Percentiles rank a stretch among this genome's conserved stretches.
These are phyloP conservation scores for Pemphigus obesinymphae DNA, from an alignment of 1,140 invertebrate species.

Conservation along the genomic window DNA sequence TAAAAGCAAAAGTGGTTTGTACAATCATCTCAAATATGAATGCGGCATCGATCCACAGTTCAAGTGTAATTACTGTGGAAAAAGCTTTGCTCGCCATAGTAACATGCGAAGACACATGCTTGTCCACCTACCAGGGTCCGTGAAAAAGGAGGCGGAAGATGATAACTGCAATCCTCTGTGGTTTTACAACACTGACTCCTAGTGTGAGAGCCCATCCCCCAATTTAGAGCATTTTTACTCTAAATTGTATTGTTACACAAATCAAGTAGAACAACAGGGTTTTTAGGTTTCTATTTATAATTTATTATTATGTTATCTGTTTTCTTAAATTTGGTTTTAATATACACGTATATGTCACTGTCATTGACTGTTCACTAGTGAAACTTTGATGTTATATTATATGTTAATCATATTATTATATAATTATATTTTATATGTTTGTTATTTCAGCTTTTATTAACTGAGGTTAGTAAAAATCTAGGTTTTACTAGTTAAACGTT, in stretches of 20 bases:
- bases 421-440: neutral
- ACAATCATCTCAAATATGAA: slow-evolving; percentile 45
- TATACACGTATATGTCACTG: neutral
- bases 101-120: slow-evolving; percentile 53
- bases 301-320: no score
- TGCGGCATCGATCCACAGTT: slow-evolving; percentile 57
- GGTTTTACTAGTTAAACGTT: no score
- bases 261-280: neutral
- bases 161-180: slow-evolving; percentile 12
- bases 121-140: slow-evolving; percentile 20
- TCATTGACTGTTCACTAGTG: no score
- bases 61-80: slow-evolving; percentile 60
- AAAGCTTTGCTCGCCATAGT: slow-evolving; percentile 56
- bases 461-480: no score
- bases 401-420: no score
- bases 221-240: neutral
- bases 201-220: neutral
- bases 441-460: no score
- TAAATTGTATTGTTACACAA: neutral
- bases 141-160: slow-evolving; percentile 4
- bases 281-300: no score
- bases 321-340: no score
- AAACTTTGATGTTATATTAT: no score
- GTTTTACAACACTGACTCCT: neutral
- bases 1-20: slow-evolving; percentile 44